Conservation (phyloP, 1,140 invertebrate genomes). For the Brachionus sp. region DNA sequence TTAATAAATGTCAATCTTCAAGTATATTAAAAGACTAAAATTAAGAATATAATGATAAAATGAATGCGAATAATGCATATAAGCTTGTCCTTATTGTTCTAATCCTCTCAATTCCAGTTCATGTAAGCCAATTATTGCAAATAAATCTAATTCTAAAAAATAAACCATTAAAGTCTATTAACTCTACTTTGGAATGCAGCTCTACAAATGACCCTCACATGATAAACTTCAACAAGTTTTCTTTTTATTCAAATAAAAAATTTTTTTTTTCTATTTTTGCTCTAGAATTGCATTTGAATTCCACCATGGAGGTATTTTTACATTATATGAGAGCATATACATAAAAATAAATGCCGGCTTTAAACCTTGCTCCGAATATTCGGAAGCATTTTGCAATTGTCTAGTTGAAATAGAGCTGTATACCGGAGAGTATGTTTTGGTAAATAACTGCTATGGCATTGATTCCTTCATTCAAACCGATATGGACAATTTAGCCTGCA, state of each 20-base stretch:
- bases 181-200: conserved; percentile 24
- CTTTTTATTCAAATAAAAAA: background rate
- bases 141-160: background rate
- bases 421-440: background rate
- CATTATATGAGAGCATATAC: background rate
- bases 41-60: background rate
- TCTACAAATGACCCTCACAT: conserved; percentile 28
- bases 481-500: background rate
- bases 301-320: background rate
- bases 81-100: background rate
- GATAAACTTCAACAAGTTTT: conserved; percentile 27
- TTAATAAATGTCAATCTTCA: background rate
- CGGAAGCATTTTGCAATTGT: conserved; percentile 1
- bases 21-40: background rate
- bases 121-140: background rate
- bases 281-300: conserved; percentile 1
- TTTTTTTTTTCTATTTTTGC: background rate
- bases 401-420: background rate
- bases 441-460: conserved; percentile 1
- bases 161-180: background rate
- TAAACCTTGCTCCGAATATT: background rate
- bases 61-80: background rate
- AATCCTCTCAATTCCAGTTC: background rate
- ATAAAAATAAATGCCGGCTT: background rate
- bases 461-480: background rate